These are phyloP conservation scores for Galaxias olidus DNA, from an alignment of 2,797 vertebrate genomes.

Conservation along the genomic window DNA sequence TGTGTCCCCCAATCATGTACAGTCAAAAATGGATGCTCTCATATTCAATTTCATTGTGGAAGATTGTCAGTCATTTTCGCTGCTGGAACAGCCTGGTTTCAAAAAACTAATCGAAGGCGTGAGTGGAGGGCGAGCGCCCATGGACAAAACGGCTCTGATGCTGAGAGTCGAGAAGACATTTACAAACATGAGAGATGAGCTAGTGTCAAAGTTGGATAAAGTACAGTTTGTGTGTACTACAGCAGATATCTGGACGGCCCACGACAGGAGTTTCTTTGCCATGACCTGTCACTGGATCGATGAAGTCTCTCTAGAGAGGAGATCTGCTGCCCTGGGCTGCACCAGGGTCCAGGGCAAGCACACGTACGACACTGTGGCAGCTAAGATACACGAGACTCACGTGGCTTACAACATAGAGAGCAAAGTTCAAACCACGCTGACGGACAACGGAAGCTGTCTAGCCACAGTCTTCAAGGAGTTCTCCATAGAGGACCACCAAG, in stretches of 20 bases:
- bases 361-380: slow-evolving; percentile 63
- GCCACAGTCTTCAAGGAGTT: slow-evolving; percentile 73
- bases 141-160: slow-evolving; percentile 68
- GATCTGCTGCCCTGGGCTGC: slow-evolving; percentile 71
- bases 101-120: slow-evolving; percentile 54
- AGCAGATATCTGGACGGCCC: slow-evolving; percentile 72
- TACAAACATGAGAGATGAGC: slow-evolving; percentile 68
- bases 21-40: slow-evolving; percentile 22
- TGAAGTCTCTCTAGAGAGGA: slow-evolving; percentile 63
- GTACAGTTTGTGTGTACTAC: slow-evolving; percentile 75
- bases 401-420: slow-evolving; percentile 69
- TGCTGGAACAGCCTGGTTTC: slow-evolving; percentile 17
- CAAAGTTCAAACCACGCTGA: slow-evolving; percentile 72
- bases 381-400: slow-evolving; percentile 71
- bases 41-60: slow-evolving; percentile 30
- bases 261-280: slow-evolving; percentile 70
- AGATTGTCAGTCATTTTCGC: slow-evolving; percentile 30
- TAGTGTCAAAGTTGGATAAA: slow-evolving; percentile 59
- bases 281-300: slow-evolving; percentile 82
- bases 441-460: slow-evolving; percentile 73
- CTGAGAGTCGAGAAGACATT: slow-evolving; percentile 66
- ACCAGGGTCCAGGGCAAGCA: slow-evolving; percentile 60
- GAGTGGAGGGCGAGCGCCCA: slow-evolving; percentile 68
- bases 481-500: slow-evolving; percentile 50
- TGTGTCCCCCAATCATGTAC: slow-evolving; percentile 10